phyloP scores from a whole-genome alignment of 2,113 vertebrate species.

The Siniperca knerii region DNA sequence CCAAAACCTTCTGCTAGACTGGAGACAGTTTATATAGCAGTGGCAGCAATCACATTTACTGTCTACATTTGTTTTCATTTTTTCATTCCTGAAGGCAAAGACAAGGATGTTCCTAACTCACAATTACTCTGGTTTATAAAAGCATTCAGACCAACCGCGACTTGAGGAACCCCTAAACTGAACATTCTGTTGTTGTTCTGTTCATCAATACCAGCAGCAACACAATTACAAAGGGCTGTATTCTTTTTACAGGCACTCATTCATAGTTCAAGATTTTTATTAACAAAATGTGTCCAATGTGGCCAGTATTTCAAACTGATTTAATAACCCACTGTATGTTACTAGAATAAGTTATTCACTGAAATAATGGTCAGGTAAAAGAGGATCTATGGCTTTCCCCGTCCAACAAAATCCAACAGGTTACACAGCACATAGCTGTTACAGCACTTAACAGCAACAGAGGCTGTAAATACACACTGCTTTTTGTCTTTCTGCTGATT shows the following conservation, averaged over 20 bases:
- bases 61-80: slow-evolving; percentile 53
- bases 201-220: neutral
- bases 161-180: neutral
- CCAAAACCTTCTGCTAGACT: slow-evolving; percentile 3
- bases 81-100: slow-evolving; percentile 45
- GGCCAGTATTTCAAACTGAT: neutral
- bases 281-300: neutral
- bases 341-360: neutral
- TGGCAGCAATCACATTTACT: slow-evolving; percentile 49
- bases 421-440: slow-evolving; percentile 64
- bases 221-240: neutral
- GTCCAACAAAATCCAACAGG: slow-evolving; percentile 23
- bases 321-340: neutral
- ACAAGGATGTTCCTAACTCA: slow-evolving; percentile 30
- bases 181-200: slow-evolving; percentile 22
- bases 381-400: neutral
- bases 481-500: slow-evolving; percentile 61
- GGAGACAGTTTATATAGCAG: slow-evolving; percentile 40
- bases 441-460: slow-evolving; percentile 55
- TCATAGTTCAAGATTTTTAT: neutral
- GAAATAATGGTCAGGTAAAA: neutral
- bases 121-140: slow-evolving; percentile 55
- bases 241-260: neutral
- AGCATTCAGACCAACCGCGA: slow-evolving; percentile 7
- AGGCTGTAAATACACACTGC: slow-evolving; percentile 52